phyloP scores from a whole-genome alignment of 2,797 vertebrate genomes.

The Karalla daura region DNA sequence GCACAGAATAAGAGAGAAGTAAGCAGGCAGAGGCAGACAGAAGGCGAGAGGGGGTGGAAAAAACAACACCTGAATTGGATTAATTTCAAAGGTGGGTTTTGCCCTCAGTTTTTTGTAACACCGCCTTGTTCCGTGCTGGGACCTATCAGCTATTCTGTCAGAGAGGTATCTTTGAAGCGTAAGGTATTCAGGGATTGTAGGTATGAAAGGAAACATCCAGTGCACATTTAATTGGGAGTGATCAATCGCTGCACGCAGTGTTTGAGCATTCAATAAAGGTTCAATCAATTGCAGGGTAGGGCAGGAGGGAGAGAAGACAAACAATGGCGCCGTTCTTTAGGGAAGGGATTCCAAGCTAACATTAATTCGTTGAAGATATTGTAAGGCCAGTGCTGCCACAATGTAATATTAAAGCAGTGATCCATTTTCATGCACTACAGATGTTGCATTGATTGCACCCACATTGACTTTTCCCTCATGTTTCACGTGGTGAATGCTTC shows the following conservation, averaged over 20 bases:
- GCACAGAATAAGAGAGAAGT: constrained; percentile 58
- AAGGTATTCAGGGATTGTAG: constrained; percentile 34
- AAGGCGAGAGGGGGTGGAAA: constrained; percentile 27
- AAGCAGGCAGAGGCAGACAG: constrained; percentile 32
- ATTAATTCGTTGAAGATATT: constrained; percentile 92
- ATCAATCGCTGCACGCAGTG: constrained; percentile 91
- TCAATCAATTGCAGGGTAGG: constrained; percentile 87
- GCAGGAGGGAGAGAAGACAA: constrained; percentile 88
- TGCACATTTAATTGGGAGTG: constrained; percentile 93
- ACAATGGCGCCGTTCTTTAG: constrained; percentile 89
- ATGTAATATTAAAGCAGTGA: constrained; percentile 93
- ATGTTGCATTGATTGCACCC: constrained; percentile 88
- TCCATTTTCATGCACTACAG: constrained; percentile 92
- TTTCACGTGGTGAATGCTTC: constrained; percentile 55
- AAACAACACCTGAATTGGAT: constrained; percentile 75
- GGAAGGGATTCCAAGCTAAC: constrained; percentile 94
- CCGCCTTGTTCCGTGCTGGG: constrained; percentile 3
- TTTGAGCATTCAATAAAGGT: constrained; percentile 94
- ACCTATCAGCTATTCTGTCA: constrained; percentile 74
- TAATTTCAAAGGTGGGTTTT: constrained; percentile 67
- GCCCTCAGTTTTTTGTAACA: constrained; percentile 14
- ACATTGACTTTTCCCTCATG: constrained; percentile 84
- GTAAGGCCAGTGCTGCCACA: constrained; percentile 86
- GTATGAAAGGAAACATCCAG: constrained; percentile 88
- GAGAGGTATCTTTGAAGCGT: constrained; percentile 17